Percentiles rank a stretch among this genome's conserved stretches.
Conservation (phyloP, 2,797 vertebrate genomes). For the Oreochromis grahami region DNA sequence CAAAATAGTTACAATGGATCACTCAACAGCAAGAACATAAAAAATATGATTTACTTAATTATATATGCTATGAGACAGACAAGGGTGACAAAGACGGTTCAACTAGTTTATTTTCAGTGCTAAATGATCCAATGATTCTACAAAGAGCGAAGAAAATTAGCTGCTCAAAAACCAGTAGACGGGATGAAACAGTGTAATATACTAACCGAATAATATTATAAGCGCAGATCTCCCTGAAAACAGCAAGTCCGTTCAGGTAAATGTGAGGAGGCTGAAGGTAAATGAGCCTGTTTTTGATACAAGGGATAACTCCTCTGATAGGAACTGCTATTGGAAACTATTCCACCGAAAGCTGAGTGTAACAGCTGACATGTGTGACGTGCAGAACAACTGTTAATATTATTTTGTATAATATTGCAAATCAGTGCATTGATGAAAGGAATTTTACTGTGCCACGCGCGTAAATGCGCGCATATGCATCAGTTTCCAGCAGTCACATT, state of each 20-base stretch:
- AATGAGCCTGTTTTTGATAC: no score
- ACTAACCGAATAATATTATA: background rate
- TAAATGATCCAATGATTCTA: background rate
- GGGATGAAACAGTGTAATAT: background rate
- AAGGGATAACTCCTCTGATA: background rate
- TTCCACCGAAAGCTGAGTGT: fast-evolving
- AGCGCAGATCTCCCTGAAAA: background rate
- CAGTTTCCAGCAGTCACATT: background rate
- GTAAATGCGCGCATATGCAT: background rate
- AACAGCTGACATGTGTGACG: background rate
- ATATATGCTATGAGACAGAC: background rate
- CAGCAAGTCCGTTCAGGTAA: background rate
- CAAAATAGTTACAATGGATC: background rate
- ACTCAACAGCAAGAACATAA: background rate
- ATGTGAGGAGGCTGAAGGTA: no score
- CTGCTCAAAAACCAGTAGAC: background rate
- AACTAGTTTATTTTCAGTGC: background rate
- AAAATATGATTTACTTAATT: background rate
- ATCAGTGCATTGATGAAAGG: background rate
- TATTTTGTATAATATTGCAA: background rate
- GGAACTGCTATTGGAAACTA: background rate
- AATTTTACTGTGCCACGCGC: background rate
- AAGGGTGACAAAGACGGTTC: background rate
- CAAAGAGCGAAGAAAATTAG: background rate
- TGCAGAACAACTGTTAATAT: background rate